A percentile compares a stretch with the other conserved stretches of the same genome.
Evolutionary conservation across 2,797 vertebrate species (phyloP).

Genomic region (Lindbergichthys nudifrons): DNA sequence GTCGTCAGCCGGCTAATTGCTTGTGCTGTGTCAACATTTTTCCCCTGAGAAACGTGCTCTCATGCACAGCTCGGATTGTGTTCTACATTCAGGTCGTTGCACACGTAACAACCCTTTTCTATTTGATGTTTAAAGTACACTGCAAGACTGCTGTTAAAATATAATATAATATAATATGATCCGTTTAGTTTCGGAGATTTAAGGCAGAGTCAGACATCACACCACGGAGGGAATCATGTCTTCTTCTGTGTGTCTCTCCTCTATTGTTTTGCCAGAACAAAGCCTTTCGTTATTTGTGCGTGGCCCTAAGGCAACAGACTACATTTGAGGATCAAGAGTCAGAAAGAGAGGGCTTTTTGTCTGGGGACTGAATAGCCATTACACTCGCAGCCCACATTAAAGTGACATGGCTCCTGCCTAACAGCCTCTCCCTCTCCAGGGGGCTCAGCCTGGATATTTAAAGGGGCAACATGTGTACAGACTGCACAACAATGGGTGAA

Average conservation of each 20-base stretch:
- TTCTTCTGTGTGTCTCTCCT: conserved; percentile 55
- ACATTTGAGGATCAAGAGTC: conserved; percentile 72
- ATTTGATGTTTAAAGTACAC: not conserved
- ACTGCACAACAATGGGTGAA: conserved; percentile 11
- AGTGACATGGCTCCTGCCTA: conserved; percentile 69
- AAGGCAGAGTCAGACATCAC: conserved; percentile 46
- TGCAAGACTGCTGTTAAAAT: conserved; percentile 1
- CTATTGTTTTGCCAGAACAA: conserved; percentile 71
- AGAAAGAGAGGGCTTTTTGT: conserved; percentile 77
- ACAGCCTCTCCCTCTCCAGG: conserved; percentile 67
- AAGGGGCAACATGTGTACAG: conserved; percentile 53
- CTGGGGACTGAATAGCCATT: conserved; percentile 72
- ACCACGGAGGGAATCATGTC: conserved; percentile 45
- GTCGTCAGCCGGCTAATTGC: conserved; percentile 34
- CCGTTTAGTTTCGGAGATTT: conserved; percentile 18
- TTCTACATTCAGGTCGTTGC: not conserved
- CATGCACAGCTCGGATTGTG: conserved; percentile 11
- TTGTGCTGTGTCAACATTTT: conserved; percentile 43
- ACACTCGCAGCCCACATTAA: conserved; percentile 70
- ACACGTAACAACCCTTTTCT: not conserved
- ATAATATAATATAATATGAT: conserved; percentile 16
- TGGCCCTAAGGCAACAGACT: conserved; percentile 69
- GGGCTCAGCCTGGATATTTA: conserved; percentile 56
- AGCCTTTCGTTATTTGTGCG: conserved; percentile 68
- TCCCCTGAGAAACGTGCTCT: not conserved